These are phyloP conservation scores for Centrocercus urophasianus DNA, from an alignment of 2,113 vertebrate species.

Conservation along the genomic window DNA sequence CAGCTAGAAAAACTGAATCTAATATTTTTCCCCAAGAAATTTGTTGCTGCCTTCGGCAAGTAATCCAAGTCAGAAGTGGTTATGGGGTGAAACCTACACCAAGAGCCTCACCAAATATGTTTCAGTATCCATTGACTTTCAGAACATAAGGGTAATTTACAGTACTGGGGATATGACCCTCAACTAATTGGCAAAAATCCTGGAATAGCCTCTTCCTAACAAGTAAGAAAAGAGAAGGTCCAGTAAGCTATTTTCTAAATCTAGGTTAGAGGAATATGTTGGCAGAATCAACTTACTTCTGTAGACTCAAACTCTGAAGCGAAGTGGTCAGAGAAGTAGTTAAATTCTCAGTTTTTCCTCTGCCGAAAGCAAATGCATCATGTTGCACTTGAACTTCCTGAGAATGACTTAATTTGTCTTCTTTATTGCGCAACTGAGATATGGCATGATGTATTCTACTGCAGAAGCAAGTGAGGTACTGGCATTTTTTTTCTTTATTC, in stretches of 20 bases:
- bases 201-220: neutral
- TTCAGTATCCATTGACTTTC: neutral
- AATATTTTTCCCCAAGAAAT: constrained; percentile 8
- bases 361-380: constrained; percentile 35
- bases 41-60: neutral
- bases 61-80: neutral
- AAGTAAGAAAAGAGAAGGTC: neutral
- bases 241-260: neutral
- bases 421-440: constrained; percentile 46
- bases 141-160: neutral
- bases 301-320: neutral
- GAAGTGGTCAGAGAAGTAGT: constrained; percentile 28
- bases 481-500: constrained; percentile 51
- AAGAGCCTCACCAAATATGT: neutral
- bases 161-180: neutral
- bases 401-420: constrained; percentile 3
- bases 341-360: constrained; percentile 20
- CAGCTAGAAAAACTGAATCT: neutral
- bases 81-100: neutral
- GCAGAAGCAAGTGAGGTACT: constrained; percentile 8
- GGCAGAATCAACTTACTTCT: neutral
- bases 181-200: neutral
- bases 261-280: neutral
- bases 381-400: neutral
- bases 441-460: neutral